Base-by-base conservation (phyloP, 2,888 invertebrate species). In the Tiphia femorata region DNA sequence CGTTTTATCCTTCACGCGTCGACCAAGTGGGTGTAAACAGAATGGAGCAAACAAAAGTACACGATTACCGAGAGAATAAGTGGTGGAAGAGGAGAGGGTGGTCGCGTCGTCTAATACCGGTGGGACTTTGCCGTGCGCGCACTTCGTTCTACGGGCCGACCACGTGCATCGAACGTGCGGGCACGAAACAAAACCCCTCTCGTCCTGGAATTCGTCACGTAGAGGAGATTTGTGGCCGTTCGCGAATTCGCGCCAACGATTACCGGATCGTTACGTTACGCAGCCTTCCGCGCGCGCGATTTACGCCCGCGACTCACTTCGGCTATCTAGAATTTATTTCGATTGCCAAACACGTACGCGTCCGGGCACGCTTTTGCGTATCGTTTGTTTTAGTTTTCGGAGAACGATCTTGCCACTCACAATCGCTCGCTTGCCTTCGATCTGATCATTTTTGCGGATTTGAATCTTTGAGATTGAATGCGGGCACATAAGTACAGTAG, bases 201-300 rank as follows among this genome's bases (percentile, higher is more conserved):
- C 70, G 70, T 70, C 70, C 62, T 61, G 68, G 74, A 80, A 76
- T 79, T 77, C 75, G 77, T 80, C 82, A 81, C 82, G 82, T 81
- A 80, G 70, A 56, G 60, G 75, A 82, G 81, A 82, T 82, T 81
- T 81, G 79, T 72, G 72, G 76, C 72, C 65, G 72, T 72, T 74
- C 62, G 72, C 60, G 67, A 72, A 77, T 78, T 76, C 67, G 55
- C 63, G 59, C 49, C 57, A 50, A 64, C 70, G 69, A 74, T 75
- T 75, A 74, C 70, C 69, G 55, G 67, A 70, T 33, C 6, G 12
- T 33, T 33, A 33, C 33, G 33, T 33, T 33, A n/a, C 33, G 33
- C 33, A 2, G 14, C 2, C 4, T 14, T 5, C 33, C 6, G 33
- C 33, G 6, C 12, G 33, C 4, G 1, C 6, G 6, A 33, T n/a